Evolutionary conservation across 2,888 invertebrate species (phyloP), one percentile per base, ranked within the genome.

Genomic region (Drosophila tanythrix): DNA sequence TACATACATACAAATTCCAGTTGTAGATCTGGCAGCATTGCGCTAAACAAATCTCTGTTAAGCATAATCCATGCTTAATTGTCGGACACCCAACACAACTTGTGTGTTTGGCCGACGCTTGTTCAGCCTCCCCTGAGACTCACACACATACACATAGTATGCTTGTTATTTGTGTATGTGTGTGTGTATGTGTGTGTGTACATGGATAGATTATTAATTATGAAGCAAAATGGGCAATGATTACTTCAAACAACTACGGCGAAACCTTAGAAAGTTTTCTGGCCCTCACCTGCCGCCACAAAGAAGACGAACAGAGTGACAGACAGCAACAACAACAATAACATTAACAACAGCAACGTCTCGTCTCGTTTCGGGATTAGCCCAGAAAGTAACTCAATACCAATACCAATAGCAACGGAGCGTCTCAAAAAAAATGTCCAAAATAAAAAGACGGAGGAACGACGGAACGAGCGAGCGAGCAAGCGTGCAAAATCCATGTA

Each of bases 11-110:
- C 36, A 40, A 40, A 35, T 35, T 29, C 43, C 31, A 57, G 35
- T 40, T 29, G n/a, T 7, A 46, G 43, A 69, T 74, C 50, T 68
- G 79, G 79, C 74, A 74, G 68, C 79, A n/a, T 43, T 58, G 46
- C 55, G 35, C 11, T 57, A 21, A 43, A 35, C 25, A 70, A 70
- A 76, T 70, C 76, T 62, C 65, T 70, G 58, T 55, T 66, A 46
- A 67, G 27, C 67, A 76, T 88, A 88, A 88, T 84, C 85, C 85
- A 66, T 67, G 72, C 86, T 85, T 85, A 88, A 83, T 83, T 85
- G 88, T 63, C 74, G 64, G 58, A 62, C 83, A 86, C 71, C 61
- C 69, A 58, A 10, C 51, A 55, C n/a, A 25, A 55, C 48, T 53
- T 59, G 50, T 27, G 21, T 15, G 27, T n/a, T 50, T 52, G 38